phyloP scores from a whole-genome alignment of 2,888 invertebrate species.

The Megaustenia siamemsis region DNA sequence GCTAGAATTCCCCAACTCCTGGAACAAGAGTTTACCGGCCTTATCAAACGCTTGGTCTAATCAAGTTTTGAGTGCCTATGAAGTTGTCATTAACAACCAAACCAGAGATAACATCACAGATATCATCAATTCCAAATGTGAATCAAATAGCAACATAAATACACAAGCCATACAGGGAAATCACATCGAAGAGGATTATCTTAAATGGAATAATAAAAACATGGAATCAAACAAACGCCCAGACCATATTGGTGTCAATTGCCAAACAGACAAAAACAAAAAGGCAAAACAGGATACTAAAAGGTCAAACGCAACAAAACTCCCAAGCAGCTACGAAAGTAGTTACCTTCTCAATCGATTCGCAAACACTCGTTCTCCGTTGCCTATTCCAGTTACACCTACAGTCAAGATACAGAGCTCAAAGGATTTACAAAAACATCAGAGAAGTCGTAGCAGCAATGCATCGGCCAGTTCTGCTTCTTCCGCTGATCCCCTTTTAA shows the following conservation, averaged over 20 bases:
- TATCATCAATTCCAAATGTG: constrained; percentile 23
- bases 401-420: constrained; percentile 60
- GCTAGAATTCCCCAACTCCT: constrained; percentile 54
- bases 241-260: neutral
- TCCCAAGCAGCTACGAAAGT: constrained; percentile 19
- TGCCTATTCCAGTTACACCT: constrained; percentile 61
- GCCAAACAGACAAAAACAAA: constrained; percentile 13
- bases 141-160: neutral
- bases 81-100: constrained; percentile 29
- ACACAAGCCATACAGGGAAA: neutral
- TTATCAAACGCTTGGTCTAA: constrained; percentile 51
- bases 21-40: constrained; percentile 61
- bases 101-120: constrained; percentile 34
- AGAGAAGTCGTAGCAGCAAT: constrained; percentile 48
- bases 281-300: neutral
- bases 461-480: constrained; percentile 60
- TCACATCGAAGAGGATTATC: neutral
- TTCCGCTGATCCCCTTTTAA: constrained; percentile 52
- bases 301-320: constrained; percentile 41
- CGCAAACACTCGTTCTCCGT: constrained; percentile 38
- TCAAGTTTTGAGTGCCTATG: constrained; percentile 49
- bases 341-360: neutral
- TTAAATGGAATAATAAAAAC: neutral
- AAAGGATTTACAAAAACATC: constrained; percentile 31
- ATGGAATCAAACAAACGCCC: neutral